These are phyloP conservation scores for Campylomormyrus numenius DNA, from an alignment of 2,113 vertebrate species.

Conservation along the genomic window DNA sequence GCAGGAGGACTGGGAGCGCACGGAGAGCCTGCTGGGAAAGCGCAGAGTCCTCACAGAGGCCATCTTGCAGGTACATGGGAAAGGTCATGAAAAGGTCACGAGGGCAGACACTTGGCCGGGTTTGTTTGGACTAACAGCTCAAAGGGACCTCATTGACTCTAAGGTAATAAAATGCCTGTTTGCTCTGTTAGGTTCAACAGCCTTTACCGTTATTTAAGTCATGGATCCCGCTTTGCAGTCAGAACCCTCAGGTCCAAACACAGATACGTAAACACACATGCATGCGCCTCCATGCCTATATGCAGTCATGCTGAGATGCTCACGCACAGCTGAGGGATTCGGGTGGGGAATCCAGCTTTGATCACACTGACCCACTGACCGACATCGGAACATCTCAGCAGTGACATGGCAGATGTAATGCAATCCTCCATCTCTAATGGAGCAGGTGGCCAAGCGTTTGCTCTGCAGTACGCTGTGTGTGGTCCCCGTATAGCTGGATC, in stretches of 20 bases:
- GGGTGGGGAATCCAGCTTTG: not conserved
- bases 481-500: not conserved
- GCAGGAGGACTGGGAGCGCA: slow-evolving; percentile 63
- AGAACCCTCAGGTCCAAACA: not conserved
- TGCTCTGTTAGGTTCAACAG: not conserved
- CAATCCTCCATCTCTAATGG: not conserved
- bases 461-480: not conserved
- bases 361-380: not conserved
- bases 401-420: not conserved
- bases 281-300: not conserved
- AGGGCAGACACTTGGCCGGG: not conserved
- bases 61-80: slow-evolving; percentile 52
- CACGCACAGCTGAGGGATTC: not conserved
- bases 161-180: not conserved
- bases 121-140: not conserved
- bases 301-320: not conserved
- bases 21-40: slow-evolving; percentile 47
- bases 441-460: not conserved
- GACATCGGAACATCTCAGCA: not conserved
- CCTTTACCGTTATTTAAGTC: not conserved
- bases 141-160: not conserved
- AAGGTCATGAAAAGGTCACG: not conserved
- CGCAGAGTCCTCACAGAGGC: slow-evolving; percentile 42
- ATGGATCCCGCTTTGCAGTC: not conserved
- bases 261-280: not conserved